These are phyloP conservation scores for Rousettus leschenaultii DNA, from an alignment of 2,113 vertebrate species.

Conservation along the genomic window DNA sequence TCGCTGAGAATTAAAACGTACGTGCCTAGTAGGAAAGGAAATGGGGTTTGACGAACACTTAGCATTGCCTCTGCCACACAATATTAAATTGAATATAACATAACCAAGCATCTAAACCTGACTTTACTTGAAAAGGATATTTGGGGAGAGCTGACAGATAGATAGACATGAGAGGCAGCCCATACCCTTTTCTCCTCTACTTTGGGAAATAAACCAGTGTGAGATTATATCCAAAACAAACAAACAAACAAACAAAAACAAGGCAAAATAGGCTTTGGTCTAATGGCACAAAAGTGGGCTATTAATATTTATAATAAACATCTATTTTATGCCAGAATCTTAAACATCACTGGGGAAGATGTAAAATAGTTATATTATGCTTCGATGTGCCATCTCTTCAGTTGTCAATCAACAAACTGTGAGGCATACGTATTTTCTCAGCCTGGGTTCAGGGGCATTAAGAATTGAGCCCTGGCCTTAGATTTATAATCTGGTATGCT, in stretches of 20 bases:
- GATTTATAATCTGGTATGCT: not conserved
- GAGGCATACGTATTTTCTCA: not conserved
- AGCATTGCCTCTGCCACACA: not conserved
- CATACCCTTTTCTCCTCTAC: not conserved
- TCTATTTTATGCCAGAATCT: not conserved
- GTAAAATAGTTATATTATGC: not conserved
- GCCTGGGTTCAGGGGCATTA: not conserved
- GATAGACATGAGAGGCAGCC: not conserved
- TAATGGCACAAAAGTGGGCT: not conserved
- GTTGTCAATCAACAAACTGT: not conserved
- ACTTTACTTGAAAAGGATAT: not conserved
- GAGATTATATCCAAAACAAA: not conserved
- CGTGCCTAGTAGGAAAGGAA: not conserved
- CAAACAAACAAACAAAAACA: not conserved
- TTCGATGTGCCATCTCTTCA: conserved; percentile 2
- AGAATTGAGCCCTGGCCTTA: not conserved
- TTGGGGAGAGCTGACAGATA: not conserved
- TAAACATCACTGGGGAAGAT: not conserved
- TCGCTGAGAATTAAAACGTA: not conserved
- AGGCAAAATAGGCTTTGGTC: not conserved
- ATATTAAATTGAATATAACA: not conserved
- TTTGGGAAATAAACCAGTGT: not conserved
- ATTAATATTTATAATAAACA: not conserved
- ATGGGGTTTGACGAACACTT: not conserved
- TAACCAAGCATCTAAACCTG: not conserved